A percentile compares a stretch with the other conserved stretches of the same genome.
Conservation (phyloP, 2,888 invertebrate genomes). For the Timema cristinae region DNA sequence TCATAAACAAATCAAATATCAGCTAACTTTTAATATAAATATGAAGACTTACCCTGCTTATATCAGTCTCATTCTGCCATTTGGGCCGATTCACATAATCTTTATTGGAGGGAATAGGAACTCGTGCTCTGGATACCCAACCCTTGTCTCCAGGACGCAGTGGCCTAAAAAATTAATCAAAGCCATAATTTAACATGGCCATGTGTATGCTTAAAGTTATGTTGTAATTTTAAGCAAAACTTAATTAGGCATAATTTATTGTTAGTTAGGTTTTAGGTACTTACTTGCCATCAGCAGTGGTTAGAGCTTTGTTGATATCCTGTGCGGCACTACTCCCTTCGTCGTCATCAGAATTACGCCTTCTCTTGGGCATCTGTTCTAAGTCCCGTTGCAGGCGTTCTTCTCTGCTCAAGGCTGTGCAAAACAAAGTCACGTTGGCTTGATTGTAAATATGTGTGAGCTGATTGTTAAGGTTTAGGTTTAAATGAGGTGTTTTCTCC, state of each 20-base stretch:
- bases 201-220: neutral
- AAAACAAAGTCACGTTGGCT: constrained; percentile 25
- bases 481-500: too few species aligned
- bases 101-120: constrained; percentile 91
- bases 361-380: constrained; percentile 69
- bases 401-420: constrained; percentile 77
- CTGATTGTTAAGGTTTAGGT: neutral
- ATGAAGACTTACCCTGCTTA: constrained; percentile 62
- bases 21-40: too few species aligned
- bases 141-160: constrained; percentile 92
- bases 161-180: constrained; percentile 47
- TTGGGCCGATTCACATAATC: constrained; percentile 95
- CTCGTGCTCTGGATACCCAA: constrained; percentile 91
- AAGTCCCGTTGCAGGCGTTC: constrained; percentile 91
- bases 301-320: constrained; percentile 62
- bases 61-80: constrained; percentile 84
- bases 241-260: too few species aligned
- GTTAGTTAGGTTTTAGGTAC: constrained; percentile 28
- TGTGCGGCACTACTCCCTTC: constrained; percentile 51
- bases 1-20: too few species aligned
- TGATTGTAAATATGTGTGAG: neutral
- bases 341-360: constrained; percentile 44
- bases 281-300: constrained; percentile 54
- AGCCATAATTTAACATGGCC: neutral
- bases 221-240: too few species aligned